Conservation (phyloP, 2,113 vertebrate species). For the Cyrtonyx montezumae region DNA sequence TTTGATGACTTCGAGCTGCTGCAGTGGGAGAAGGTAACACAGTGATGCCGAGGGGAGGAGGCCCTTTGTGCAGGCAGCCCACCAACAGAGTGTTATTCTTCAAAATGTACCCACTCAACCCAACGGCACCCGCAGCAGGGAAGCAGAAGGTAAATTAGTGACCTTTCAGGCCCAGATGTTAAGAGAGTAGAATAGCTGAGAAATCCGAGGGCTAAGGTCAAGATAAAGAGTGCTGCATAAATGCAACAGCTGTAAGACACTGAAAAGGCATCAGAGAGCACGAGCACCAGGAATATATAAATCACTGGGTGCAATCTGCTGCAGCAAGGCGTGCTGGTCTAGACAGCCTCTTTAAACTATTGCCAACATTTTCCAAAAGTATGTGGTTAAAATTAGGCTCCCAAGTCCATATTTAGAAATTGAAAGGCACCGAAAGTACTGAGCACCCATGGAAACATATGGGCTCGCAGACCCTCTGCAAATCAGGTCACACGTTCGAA, state of each 20-base stretch:
- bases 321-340: conserved; percentile 51
- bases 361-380: conserved; percentile 67
- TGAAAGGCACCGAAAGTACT: conserved; percentile 42
- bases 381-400: conserved; percentile 60
- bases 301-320: conserved; percentile 40
- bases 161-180: conserved; percentile 69
- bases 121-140: conserved; percentile 39
- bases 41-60: not conserved
- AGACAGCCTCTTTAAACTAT: conserved; percentile 60
- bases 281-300: conserved; percentile 56
- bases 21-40: conserved; percentile 20
- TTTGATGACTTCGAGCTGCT: conserved; percentile 27
- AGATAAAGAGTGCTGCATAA: conserved; percentile 69
- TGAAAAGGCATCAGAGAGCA: conserved; percentile 55
- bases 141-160: conserved; percentile 67
- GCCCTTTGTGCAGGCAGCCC: conserved; percentile 43
- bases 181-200: conserved; percentile 57
- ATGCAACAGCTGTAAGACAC: conserved; percentile 45
- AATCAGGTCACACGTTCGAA: conserved; percentile 12
- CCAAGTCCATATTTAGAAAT: conserved; percentile 49
- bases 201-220: conserved; percentile 64
- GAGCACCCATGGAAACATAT: conserved; percentile 35
- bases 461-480: conserved; percentile 10
- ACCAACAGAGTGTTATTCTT: conserved; percentile 70
- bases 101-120: conserved; percentile 62